Evolutionary conservation across 2,113 vertebrate genomes (phyloP), one percentile per base, ranked within the genome.

Genomic region (Tachysurus vachellii): DNA sequence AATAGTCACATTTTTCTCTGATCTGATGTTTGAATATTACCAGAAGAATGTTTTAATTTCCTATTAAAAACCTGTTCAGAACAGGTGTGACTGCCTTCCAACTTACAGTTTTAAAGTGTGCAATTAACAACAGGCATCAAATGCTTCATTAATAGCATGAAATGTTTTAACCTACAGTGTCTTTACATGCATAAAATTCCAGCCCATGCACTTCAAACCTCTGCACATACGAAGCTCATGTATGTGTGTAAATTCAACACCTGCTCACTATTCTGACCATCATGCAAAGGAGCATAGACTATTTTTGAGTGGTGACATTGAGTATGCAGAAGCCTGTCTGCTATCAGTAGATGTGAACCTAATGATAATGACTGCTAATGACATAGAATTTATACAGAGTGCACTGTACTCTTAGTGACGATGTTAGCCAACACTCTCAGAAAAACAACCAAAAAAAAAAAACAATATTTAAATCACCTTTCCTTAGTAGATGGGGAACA

Each of bases 21-120:
- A 0, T 50, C 2, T 50, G 5, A 50, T 50, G 47, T 50, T 50
- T 50, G 47, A 50, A 50, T 3, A 50, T 36, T 36, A 36, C 36
- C 36, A 36, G 36, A 36, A 85, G 73, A 79, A 53, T 66, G 44
- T 2, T 10, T 53, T 42, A 47, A 76, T 64, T 66, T 31, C 23
- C 6, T 6, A 53, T 61, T 62, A 50, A 9, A 31, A 76, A 56
- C 5, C 36, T 61, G 42, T 85, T 50, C 10, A 50, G 31, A 85
- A 85, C 84, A 26, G 50, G 84, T 85, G 75, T 47, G 77, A 64
- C 84, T 64, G 57, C 84, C 62, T 85, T 85, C 84, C 84, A 76
- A 44, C n/a, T 4, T 8, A 59, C 1, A 62, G 10, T 26, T 13
- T 19, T 19, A 9, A 61, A n/a, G 71, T n/a, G 10, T n/a, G 21